A percentile compares a stretch with the other conserved stretches of the same genome.
These are phyloP conservation scores for Rynchops niger DNA, from an alignment of 2,113 vertebrate species.

Conservation along the genomic window DNA sequence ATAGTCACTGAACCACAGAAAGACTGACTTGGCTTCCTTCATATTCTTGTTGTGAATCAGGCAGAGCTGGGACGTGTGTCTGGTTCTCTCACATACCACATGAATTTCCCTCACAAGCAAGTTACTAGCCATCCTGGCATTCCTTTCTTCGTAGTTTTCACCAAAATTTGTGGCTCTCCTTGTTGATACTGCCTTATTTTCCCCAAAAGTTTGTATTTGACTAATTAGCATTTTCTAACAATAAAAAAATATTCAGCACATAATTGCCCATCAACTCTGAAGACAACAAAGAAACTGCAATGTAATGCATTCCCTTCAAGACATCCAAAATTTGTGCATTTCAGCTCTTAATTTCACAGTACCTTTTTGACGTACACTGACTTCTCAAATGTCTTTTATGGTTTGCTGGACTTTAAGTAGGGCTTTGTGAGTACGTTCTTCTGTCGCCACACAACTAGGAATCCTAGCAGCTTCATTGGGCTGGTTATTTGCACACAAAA, in stretches of 20 bases:
- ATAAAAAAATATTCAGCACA: not conserved
- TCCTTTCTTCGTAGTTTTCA: not conserved
- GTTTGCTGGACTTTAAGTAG: not conserved
- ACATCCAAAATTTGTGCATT: not conserved
- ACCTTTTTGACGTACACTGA: not conserved
- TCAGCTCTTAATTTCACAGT: not conserved
- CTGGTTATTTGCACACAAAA: not conserved
- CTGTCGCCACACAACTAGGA: not conserved
- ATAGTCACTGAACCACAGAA: constrained; percentile 62
- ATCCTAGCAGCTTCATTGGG: not conserved
- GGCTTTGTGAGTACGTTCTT: not conserved
- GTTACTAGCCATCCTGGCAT: not conserved
- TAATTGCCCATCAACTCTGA: not conserved
- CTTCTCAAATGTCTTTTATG: not conserved
- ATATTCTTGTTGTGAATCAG: constrained; percentile 60
- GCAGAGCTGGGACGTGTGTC: not conserved
- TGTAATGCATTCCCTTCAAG: not conserved
- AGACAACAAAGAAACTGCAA: not conserved
- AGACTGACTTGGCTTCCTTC: constrained; percentile 65
- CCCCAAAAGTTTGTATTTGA: not conserved
- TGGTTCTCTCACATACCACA: not conserved
- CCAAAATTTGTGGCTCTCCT: not conserved
- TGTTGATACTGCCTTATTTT: not conserved
- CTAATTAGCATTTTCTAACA: not conserved
- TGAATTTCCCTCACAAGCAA: constrained; percentile 6